Base-by-base conservation (phyloP, 2,797 vertebrate species). In the Pseudomugil tenellus region DNA sequence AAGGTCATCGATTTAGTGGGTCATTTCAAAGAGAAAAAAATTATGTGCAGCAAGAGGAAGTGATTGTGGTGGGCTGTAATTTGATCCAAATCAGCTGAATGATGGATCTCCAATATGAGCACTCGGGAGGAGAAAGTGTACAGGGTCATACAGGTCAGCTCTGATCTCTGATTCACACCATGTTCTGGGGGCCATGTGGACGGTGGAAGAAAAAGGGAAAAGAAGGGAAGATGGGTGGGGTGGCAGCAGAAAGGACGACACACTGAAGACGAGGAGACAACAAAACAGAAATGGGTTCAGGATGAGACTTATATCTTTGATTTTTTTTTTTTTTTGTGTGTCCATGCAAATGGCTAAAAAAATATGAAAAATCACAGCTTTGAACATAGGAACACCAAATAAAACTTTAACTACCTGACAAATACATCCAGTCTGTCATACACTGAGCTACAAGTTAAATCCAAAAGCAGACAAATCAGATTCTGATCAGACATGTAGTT, bases 131-230 rank as follows among this genome's bases (percentile, higher is more conserved):
- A 65, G 53, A 51, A 31, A 55, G 46, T 63, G 59, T 29, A 32
- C 48, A 43, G 69, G 62, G 74, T 41, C 14, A 65, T 55, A 72
- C 46, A 72, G 63, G 63, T 74, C 74, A 74, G 65, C 63, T 82
- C 69, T 85, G 75, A 83, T 79, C 74, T 85, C 52, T 82, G 87
- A 90, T 85, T 88, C 67, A 85, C 43, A 72, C 29, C 58, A 63
- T 23, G 21, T 35, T 66, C 61, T 80, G 68, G 79, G 7, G 55
- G 58, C 77, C 73, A 74, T 72, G 76, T 70, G 63, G 69, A 34
- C n/a, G 32, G 63, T 28, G 52, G 65, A 41, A 66, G 63, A 74
- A 66, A 48, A 52, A 19, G 65, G 26, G 3, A 13, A 34, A 34
- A 53, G 55, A 41, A 29, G 17, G 34, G 25, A 19, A 6, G 46